phyloP scores from a whole-genome alignment of 2,113 vertebrate genomes.

The Ardeotis arabs region DNA sequence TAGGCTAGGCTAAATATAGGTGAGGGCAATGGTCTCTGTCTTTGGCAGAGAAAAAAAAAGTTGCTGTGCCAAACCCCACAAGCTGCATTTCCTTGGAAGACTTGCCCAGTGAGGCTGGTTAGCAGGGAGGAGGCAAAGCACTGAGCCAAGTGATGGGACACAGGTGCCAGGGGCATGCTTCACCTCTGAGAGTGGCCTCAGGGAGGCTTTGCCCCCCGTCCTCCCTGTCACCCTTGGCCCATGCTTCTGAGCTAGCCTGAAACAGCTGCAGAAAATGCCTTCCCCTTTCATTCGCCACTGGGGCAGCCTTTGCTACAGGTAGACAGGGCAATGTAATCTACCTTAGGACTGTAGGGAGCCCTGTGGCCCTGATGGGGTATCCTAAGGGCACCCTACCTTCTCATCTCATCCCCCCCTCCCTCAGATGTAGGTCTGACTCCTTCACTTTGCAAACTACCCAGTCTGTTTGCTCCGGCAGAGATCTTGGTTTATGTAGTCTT shows the following conservation, averaged over 20 bases:
- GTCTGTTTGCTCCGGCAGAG: background rate
- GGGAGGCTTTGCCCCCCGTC: background rate
- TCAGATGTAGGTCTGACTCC: background rate
- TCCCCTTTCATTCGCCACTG: background rate
- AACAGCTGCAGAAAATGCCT: background rate
- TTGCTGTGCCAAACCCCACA: background rate
- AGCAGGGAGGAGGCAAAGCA: background rate
- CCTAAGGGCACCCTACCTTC: background rate
- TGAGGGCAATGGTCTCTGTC: background rate
- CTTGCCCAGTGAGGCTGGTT: background rate
- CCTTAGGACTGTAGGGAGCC: background rate
- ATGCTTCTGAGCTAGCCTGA: background rate
- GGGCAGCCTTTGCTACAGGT: background rate
- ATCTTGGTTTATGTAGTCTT: background rate
- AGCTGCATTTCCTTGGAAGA: background rate
- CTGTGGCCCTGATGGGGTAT: background rate
- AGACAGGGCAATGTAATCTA: background rate
- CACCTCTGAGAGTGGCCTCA: background rate
- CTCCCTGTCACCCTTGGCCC: background rate
- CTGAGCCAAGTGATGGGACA: background rate
- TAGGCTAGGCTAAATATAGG: slow-evolving; percentile 53
- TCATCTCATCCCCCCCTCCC: background rate
- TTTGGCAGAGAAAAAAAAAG: background rate
- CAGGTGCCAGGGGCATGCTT: accelerated
- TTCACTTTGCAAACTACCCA: background rate